These are phyloP conservation scores for Calcarius lapponicus DNA, from an alignment of 2,797 vertebrate genomes.

Conservation along the genomic window DNA sequence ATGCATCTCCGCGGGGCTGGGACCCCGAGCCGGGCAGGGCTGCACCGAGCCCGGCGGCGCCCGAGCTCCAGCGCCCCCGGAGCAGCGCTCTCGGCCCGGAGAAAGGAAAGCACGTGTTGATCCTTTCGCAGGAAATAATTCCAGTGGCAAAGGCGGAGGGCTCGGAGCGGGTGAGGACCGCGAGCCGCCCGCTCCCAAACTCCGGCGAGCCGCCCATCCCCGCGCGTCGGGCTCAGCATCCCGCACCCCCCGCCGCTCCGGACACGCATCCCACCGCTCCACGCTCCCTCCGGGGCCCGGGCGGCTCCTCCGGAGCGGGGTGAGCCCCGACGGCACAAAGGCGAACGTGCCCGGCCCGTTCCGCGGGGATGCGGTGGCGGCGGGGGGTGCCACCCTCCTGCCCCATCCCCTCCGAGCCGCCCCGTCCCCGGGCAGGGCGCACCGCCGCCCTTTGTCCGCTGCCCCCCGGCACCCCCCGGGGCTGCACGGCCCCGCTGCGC, in stretches of 20 bases:
- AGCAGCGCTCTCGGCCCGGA: not conserved
- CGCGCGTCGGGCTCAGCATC: not conserved
- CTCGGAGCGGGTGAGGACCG: not conserved
- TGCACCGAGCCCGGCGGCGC: rapidly evolving
- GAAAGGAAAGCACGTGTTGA: constrained; percentile 30
- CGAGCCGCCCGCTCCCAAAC: not conserved
- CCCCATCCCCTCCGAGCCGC: not conserved
- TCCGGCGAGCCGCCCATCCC: not conserved
- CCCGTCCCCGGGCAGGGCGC: not conserved
- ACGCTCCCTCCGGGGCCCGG: not conserved
- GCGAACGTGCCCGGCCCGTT: not conserved
- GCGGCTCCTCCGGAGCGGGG: not conserved
- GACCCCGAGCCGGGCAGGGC: rapidly evolving
- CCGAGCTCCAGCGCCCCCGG: not conserved
- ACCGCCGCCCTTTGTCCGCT: not conserved
- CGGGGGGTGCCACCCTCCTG: not conserved
- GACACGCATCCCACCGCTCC: not conserved
- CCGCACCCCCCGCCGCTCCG: not conserved
- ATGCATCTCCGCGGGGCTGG: not conserved
- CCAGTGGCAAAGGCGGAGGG: not conserved
- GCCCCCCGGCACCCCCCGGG: not conserved
- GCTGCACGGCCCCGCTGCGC: not conserved
- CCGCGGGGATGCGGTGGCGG: not conserved
- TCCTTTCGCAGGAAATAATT: not conserved
- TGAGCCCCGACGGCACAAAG: not conserved